These are phyloP conservation scores for Ischnura elegans DNA, from an alignment of 2,888 invertebrate genomes.

Conservation along the genomic window DNA sequence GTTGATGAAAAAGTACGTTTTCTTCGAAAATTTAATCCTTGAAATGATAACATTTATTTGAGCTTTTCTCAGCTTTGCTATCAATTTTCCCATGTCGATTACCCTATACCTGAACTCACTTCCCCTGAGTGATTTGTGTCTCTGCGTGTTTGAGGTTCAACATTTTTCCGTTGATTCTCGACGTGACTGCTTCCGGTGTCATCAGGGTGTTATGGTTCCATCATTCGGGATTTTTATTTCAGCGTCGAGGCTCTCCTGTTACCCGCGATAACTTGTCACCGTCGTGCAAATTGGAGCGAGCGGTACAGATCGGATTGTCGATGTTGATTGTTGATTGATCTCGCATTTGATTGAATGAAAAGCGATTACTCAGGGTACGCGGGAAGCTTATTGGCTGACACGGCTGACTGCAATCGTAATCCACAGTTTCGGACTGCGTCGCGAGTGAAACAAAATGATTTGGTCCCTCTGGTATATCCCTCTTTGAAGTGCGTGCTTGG, in stretches of 20 bases:
- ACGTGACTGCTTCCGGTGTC: not conserved
- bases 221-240: not conserved
- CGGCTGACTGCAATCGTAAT: not conserved
- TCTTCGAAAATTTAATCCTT: no score
- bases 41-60: no score
- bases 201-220: not conserved
- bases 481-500: not conserved
- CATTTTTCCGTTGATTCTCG: not conserved
- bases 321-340: not conserved
- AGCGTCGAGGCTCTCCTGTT: not conserved
- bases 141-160: not conserved
- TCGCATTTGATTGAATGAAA: slow-evolving; percentile 14
- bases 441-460: no score
- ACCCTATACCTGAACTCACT: no score
- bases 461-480: no score
- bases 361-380: not conserved
- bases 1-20: no score
- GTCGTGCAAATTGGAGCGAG: not conserved
- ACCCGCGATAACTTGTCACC: not conserved
- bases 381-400: not conserved
- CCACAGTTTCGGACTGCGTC: not conserved
- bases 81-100: no score
- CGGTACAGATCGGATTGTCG: not conserved
- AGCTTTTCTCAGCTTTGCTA: no score
- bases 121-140: not conserved